Conservation (phyloP, 2,888 invertebrate species). For the Thecophora atra region DNA sequence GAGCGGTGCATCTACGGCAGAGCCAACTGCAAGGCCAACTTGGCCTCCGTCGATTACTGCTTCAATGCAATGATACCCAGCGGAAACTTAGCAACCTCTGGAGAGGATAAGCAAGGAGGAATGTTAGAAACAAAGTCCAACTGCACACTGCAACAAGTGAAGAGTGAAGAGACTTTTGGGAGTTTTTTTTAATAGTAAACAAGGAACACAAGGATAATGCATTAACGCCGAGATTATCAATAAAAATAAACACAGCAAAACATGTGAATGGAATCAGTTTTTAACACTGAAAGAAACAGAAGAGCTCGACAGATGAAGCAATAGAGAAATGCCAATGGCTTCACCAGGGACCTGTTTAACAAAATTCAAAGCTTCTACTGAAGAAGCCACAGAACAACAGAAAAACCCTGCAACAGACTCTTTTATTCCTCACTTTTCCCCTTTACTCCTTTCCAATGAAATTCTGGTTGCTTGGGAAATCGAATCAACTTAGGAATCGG, state of each 20-base stretch:
- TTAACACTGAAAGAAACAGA: neutral
- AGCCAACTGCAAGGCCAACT: constrained; percentile 61
- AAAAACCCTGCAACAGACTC: neutral
- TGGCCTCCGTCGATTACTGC: constrained; percentile 66
- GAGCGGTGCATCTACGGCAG: constrained; percentile 65
- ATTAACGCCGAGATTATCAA: neutral
- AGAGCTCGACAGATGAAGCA: neutral
- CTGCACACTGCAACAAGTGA: neutral
- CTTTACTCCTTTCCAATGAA: neutral
- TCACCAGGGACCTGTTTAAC: neutral
- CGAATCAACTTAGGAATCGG: constrained; percentile 32
- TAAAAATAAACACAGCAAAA: neutral
- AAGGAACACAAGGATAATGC: neutral
- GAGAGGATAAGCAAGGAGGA: neutral
- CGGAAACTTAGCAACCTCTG: too few species aligned
- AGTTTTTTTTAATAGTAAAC: neutral
- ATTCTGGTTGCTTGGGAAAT: neutral
- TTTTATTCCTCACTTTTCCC: too few species aligned
- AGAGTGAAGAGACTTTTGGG: neutral
- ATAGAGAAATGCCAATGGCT: neutral
- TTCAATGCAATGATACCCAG: constrained; percentile 66
- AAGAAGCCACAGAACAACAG: too few species aligned
- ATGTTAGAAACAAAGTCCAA: neutral
- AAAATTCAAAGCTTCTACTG: neutral
- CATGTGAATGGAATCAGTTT: too few species aligned